phyloP scores from a whole-genome alignment of 2,113 vertebrate species.

The Microtus pennsylvanicus region DNA sequence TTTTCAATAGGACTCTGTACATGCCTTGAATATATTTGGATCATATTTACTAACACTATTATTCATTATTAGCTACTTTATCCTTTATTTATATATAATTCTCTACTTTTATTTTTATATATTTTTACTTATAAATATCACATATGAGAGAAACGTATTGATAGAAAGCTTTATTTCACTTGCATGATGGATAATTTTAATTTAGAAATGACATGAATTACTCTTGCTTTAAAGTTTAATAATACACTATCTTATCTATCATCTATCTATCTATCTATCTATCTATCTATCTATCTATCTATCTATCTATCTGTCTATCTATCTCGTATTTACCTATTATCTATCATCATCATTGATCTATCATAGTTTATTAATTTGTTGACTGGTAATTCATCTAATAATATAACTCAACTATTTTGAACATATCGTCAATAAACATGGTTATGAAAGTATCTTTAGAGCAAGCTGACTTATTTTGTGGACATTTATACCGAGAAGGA shows the following conservation, averaged over 20 bases:
- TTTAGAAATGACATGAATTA: neutral
- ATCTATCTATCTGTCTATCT: neutral
- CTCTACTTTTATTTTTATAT: neutral
- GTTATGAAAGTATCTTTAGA: neutral
- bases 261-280: neutral
- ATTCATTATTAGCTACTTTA: neutral
- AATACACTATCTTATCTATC: neutral
- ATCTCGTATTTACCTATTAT: neutral
- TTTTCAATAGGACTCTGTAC: neutral
- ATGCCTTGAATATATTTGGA: neutral
- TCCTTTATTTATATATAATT: neutral
- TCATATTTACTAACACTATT: neutral
- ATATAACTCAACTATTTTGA: neutral
- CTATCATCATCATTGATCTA: neutral
- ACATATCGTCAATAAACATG: neutral
- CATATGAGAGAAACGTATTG: neutral
- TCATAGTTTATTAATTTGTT: neutral
- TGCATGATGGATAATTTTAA: neutral
- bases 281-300: neutral
- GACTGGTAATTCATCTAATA: neutral
- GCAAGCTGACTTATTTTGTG: neutral
- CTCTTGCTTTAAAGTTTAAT: neutral
- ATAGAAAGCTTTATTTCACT: neutral
- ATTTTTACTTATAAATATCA: neutral
- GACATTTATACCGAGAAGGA: no score